Percentiles rank a stretch among this genome's conserved stretches.
Conservation (phyloP, 2,888 invertebrate species). For the Cordilura impudica region DNA sequence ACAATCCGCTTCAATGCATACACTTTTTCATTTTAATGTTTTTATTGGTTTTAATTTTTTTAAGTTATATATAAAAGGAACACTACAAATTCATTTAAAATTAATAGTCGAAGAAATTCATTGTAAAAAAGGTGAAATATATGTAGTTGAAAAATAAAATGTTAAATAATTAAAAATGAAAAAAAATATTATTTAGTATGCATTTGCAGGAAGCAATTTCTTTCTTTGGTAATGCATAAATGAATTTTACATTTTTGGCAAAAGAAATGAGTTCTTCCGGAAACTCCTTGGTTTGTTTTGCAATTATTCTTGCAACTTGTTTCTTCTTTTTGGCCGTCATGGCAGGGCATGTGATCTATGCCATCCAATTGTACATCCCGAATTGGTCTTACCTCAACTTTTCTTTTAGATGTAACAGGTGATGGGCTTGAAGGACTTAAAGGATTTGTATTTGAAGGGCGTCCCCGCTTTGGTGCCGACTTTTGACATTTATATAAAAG, state of each 20-base stretch:
- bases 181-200: too few species aligned
- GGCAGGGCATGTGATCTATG: too few species aligned
- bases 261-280: conserved; percentile 9
- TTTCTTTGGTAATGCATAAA: conserved; percentile 6
- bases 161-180: neutral
- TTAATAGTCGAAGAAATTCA: neutral
- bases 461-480: too few species aligned
- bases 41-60: neutral
- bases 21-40: neutral
- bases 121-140: too few species aligned
- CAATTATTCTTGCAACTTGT: conserved; percentile 4
- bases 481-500: too few species aligned
- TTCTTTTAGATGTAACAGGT: neutral
- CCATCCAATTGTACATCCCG: too few species aligned
- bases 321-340: conserved; percentile 4
- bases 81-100: neutral
- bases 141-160: too few species aligned
- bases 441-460: conserved; percentile 17
- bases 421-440: too few species aligned
- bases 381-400: neutral
- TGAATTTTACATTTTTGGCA: neutral
- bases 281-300: too few species aligned
- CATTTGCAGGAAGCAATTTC: too few species aligned
- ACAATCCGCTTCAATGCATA: conserved; percentile 13
- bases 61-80: neutral